A percentile compares a stretch with the other conserved stretches of the same genome.
Evolutionary conservation across 2,888 invertebrate genomes (phyloP).

Genomic region (Hemistola chrysoprasaria): DNA sequence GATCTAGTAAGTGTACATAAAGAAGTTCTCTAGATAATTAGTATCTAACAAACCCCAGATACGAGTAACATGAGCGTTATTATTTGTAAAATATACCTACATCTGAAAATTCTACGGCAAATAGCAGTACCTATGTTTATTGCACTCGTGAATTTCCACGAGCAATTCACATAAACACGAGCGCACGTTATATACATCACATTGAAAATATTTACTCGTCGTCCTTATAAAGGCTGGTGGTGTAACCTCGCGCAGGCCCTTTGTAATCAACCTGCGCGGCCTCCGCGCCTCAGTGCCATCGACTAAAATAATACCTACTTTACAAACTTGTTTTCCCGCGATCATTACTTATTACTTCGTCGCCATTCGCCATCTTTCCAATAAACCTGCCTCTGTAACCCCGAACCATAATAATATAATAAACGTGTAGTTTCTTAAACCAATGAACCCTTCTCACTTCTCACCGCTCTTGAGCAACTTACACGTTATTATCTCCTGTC

Average conservation of each 20-base stretch:
- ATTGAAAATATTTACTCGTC: constrained; percentile 33
- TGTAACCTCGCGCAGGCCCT: constrained; percentile 71
- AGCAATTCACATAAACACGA: constrained; percentile 19
- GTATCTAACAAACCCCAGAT: no score
- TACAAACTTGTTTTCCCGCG: constrained; percentile 48
- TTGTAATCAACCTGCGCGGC: constrained; percentile 72
- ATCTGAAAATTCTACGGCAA: constrained; percentile 2
- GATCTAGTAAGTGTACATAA: no score
- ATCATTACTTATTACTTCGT: constrained; percentile 27
- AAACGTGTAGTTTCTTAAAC: constrained; percentile 22
- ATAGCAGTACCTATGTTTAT: constrained; percentile 9
- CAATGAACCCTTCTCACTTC: constrained; percentile 7
- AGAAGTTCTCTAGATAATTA: no score
- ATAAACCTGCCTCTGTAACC: constrained; percentile 29
- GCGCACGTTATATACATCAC: constrained; percentile 18
- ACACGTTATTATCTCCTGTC: not conserved
- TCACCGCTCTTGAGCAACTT: not conserved
- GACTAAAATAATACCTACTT: constrained; percentile 55
- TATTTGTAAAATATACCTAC: no score
- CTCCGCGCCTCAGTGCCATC: constrained; percentile 58
- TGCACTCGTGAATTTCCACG: constrained; percentile 14
- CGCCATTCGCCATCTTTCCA: constrained; percentile 28
- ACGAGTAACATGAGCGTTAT: no score
- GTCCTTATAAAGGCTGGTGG: constrained; percentile 42
- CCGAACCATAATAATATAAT: constrained; percentile 18